Base-by-base conservation (phyloP, 2,888 invertebrate genomes). In the Leptogaster cylindrica region DNA sequence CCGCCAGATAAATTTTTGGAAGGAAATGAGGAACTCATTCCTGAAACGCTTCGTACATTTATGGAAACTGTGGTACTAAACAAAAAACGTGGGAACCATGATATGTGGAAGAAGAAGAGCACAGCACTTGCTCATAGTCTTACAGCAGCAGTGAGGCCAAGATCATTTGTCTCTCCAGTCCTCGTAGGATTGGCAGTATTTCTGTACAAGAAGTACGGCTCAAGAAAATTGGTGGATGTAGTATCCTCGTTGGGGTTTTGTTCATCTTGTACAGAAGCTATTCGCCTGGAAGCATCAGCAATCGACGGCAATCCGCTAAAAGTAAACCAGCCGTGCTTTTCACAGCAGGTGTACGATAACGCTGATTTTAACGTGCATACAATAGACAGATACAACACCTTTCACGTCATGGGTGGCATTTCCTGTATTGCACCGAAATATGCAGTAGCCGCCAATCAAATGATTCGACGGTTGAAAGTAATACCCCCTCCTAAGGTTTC, bases 41-140 rank as follows among this genome's bases (percentile, higher is more conserved):
- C 65, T 2, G 25, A 78, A 74, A 74, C 76, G 66, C n/a, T n/a
- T n/a, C n/a, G n/a, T n/a, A n/a, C n/a, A n/a, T 76, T 78, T 69
- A 75, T 77, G 55, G 69, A 76, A 8, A 25, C 27, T 73, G 71
- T 76, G 0, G 76, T 77, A 66, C 58, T 75, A 65, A 76, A 41
- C 39, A 61, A 61, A 1, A 12, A 16, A 61, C 18, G 14, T 25
- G 12, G 14, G n/a, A 51, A 18, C n/a, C 25, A 12, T 7, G 51
- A 51, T 28, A n/a, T 27, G 25, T 51, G 25, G 28, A 51, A 51
- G 28, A 28, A 27, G 28, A 48, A 77, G 75, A 76, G 76, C 67
- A 77, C 75, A 67, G 65, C 75, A 44, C 76, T 78, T 61, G 72
- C 73, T 36, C 78, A 78, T 68, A 41, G 55, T 65, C 77, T 79